phyloP scores from a whole-genome alignment of 2,113 vertebrate genomes.

The Gobius niger region DNA sequence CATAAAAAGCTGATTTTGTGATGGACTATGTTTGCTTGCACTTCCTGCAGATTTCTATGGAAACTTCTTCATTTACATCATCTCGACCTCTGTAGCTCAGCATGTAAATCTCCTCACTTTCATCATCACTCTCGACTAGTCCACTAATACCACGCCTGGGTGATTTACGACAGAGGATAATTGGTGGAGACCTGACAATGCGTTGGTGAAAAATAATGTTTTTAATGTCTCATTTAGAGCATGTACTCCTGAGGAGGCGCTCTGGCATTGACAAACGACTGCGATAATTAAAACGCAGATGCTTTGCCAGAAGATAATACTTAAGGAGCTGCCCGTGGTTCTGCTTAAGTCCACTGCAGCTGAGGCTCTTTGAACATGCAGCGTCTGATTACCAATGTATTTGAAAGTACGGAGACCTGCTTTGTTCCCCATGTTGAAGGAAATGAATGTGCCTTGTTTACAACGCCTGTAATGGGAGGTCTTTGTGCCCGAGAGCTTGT shows the following conservation, averaged over 20 bases:
- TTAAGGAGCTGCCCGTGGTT: conserved; percentile 9
- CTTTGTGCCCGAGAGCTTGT: not conserved
- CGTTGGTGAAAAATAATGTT: conserved; percentile 38
- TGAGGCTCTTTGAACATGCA: not conserved
- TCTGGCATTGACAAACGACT: conserved; percentile 40
- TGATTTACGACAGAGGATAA: conserved; percentile 15
- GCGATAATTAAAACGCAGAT: conserved; percentile 38
- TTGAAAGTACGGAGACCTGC: not conserved
- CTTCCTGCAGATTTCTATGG: too few species aligned
- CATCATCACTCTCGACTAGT: conserved; percentile 22
- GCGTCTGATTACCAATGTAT: not conserved
- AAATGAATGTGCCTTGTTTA: not conserved
- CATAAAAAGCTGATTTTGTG: too few species aligned
- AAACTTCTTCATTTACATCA: too few species aligned
- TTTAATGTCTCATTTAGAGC: conserved; percentile 34
- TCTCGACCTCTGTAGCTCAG: conserved; percentile 15
- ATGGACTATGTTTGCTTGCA: too few species aligned
- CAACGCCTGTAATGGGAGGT: not conserved
- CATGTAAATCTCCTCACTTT: conserved; percentile 43
- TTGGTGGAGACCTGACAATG: conserved; percentile 14
- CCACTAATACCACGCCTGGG: conserved; percentile 5
- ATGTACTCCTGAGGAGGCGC: conserved; percentile 30
- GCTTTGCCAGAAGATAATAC: conserved; percentile 19
- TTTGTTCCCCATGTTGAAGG: not conserved
- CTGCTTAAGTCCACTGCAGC: conserved; percentile 6